Base-by-base conservation (phyloP, 2,888 invertebrate species). In the Automeris io region DNA sequence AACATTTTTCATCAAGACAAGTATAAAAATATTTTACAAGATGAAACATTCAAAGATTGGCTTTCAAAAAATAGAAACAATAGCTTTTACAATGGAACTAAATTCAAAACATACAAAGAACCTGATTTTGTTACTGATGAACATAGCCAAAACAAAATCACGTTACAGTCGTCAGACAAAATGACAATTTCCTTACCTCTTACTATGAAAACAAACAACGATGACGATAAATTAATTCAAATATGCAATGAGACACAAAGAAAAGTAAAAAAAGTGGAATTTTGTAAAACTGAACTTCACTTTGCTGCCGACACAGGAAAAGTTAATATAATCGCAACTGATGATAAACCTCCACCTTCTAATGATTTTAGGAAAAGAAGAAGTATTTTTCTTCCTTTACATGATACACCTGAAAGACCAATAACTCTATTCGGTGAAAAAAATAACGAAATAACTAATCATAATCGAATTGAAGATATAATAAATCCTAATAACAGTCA, bases 261-360 rank as follows among this genome's bases (percentile, higher is more conserved):
- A 51, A 89, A 85, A 63, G 80, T 88, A 1, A 94, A 94, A 67
- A 93, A 90, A 72, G 95, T 95, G 0, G 95, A 92, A 58, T 95
- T 95, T 71, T 94, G 94, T 64, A 95, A 95, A 80, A 95, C 95
- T 1, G 95, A 95, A 79, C 91, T 95, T 18, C 95, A 95, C 70
- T 95, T 95, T 67, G 92, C 94, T 0, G 93, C 94, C 9, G 95
- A 95, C 64, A 93, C 94, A 1, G 95, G 95, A 0, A 91, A 91
- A 55, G 93, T 95, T 0, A 94, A 95, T 62, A 95, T 95, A 41
- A 95, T 95, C 21, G 94, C 95, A 62, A 95, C 95, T 0, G 94
- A 95, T 70, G 94, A 93, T 46, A 95, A 95, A 68, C 95, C 95
- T 31, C 95, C 95, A 6, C 94, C 95, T 3, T 92, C 93, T 1